Conservation (phyloP, 2,888 invertebrate species). For the Leucophora obtusa region DNA sequence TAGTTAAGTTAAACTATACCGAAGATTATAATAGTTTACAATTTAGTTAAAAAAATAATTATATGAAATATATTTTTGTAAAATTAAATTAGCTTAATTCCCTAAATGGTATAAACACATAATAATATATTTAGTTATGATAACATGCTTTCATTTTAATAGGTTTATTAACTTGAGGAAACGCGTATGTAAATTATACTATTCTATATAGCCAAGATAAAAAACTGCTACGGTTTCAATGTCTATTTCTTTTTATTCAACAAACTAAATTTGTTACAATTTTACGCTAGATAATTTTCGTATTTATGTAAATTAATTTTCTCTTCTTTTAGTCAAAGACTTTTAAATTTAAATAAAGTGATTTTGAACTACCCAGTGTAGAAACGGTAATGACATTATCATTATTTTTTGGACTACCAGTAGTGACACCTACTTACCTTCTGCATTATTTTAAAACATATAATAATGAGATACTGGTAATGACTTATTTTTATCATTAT, state of each 20-base stretch:
- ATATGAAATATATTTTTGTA: background rate
- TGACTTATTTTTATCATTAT: too few relatives aligned
- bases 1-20: too few relatives aligned
- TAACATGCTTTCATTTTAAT: background rate
- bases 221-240: conserved; percentile 10
- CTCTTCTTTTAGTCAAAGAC: background rate
- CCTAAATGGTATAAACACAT: conserved; percentile 1
- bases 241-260: background rate
- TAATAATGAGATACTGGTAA: too few relatives aligned
- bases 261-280: conserved; percentile 31
- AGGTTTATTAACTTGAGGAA: conserved; percentile 12
- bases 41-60: too few relatives aligned
- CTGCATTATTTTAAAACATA: too few relatives aligned
- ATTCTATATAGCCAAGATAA: background rate
- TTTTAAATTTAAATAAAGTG: background rate
- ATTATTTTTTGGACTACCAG: too few relatives aligned
- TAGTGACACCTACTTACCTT: too few relatives aligned
- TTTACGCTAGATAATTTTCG: conserved; percentile 32
- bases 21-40: too few relatives aligned
- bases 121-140: background rate
- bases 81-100: conserved; percentile 4
- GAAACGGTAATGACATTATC: too few relatives aligned
- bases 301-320: conserved; percentile 39
- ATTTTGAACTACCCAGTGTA: background rate
- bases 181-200: background rate